Conservation (phyloP, 2,888 invertebrate genomes). For the Pediacus dermestoides region DNA sequence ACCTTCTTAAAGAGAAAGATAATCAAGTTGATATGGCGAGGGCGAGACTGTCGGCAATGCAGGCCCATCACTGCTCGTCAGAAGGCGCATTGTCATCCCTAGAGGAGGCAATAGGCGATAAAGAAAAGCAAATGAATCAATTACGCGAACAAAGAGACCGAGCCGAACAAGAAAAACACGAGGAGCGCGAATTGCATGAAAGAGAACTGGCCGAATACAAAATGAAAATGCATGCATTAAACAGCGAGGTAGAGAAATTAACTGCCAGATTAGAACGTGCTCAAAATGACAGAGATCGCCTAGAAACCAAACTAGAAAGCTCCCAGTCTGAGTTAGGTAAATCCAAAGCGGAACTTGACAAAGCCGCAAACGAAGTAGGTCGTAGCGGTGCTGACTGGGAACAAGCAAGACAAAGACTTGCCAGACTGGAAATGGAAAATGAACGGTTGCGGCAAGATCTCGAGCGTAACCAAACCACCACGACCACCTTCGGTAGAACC, state of each 20-base stretch:
- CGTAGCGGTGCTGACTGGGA: conserved; percentile 88
- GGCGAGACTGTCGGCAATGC: conserved; percentile 86
- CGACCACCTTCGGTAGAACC: conserved; percentile 78
- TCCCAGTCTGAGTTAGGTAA: conserved; percentile 92
- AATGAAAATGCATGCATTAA: conserved; percentile 86
- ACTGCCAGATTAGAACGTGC: conserved; percentile 84
- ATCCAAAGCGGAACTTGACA: conserved; percentile 90
- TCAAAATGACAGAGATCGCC: conserved; percentile 83
- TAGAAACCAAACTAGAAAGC: conserved; percentile 87
- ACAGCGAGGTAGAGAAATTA: conserved; percentile 87
- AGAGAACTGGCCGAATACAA: conserved; percentile 92
- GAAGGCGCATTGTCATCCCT: conserved; percentile 90
- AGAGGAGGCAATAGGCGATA: conserved; percentile 93
- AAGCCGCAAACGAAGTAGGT: conserved; percentile 84
- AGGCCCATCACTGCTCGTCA: conserved; percentile 89
- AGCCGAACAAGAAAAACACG: conserved; percentile 92
- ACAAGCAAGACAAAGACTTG: conserved; percentile 75
- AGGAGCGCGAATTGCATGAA: conserved; percentile 91
- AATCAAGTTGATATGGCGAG: conserved; percentile 95
- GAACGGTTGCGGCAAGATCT: conserved; percentile 83
- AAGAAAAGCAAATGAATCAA: conserved; percentile 96
- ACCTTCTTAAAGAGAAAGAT: conserved; percentile 95
- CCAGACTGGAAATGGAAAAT: conserved; percentile 84
- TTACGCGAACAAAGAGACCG: conserved; percentile 90
- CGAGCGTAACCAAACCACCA: conserved; percentile 59